Evolutionary conservation across 1,140 invertebrate genomes (phyloP), one percentile per base, ranked within the genome.

Genomic region (Himalopsyche phryganea): DNA sequence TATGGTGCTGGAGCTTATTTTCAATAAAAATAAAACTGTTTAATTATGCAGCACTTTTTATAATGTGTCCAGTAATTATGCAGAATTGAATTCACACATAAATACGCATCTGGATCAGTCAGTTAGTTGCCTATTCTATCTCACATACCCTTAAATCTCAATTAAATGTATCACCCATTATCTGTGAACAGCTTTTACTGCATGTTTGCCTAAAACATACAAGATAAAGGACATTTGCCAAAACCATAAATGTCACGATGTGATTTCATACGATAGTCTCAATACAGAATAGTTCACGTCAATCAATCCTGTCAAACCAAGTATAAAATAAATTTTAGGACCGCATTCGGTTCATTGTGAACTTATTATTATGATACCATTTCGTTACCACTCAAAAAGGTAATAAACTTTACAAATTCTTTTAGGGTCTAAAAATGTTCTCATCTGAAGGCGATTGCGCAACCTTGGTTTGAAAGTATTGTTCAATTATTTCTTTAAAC

Each of bases 301-400:
- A 75, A 76, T 78, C 74, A 76, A 69, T 71, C 68, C 69, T 60
- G 76, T 77, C 76, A 78, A 77, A 78, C 76, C 76, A 77, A 76
- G 70, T 73, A 74, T 78, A 74, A 78, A 77, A 72, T 72, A 68
- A 78, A 76, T 76, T 76, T 70, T 72, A 66, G 65, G 49, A 65
- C 50, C 63, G 48, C 52, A 60, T 54, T 54, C 33, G n/a, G 23
- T 17, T 38, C 50, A 58, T 59, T 56, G 56, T 60, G 35, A 20
- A 15, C 14, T 19, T 48, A 60, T 5, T 28, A 28, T 51, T 19
- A 41, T 50, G 55, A 70, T 70, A 77, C 60, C 61, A 69, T 74
- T 76, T 76, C 75, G 77, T 76, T 77, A 75, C 68, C 66, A 71
- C 70, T 69, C 65, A 64, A 57, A 51, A 65, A 48, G 49, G 48